phyloP scores from a whole-genome alignment of 1,140 invertebrate species.

The Anthonomus grandis region DNA sequence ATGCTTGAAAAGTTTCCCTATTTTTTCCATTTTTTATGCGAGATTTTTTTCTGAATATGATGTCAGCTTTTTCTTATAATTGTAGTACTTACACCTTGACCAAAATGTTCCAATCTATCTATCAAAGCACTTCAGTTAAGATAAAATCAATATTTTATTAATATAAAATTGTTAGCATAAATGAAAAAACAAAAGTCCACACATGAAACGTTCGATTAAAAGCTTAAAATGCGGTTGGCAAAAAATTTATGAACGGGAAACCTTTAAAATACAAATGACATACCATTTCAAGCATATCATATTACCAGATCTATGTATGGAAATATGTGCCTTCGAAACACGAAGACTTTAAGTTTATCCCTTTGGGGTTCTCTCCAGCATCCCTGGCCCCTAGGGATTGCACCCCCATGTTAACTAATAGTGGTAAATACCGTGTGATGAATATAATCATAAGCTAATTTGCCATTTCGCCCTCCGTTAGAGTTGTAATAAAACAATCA shows the following conservation, averaged over 20 bases:
- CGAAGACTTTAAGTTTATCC: constrained; percentile 27
- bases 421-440: constrained; percentile 48
- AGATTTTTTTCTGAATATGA: no score
- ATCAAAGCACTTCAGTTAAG: no score
- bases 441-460: constrained; percentile 49
- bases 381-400: constrained; percentile 15
- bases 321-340: constrained; percentile 39
- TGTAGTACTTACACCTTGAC: no score
- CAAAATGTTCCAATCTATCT: no score
- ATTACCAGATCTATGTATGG: constrained; percentile 46
- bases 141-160: no score
- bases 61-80: no score
- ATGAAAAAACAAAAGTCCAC: no score
- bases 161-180: no score
- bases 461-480: constrained; percentile 33
- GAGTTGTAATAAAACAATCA: constrained; percentile 47
- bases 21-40: no score
- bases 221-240: background rate
- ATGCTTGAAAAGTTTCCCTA: no score
- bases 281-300: constrained; percentile 34
- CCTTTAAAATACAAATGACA: constrained; percentile 15
- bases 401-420: constrained; percentile 47
- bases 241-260: constrained; percentile 9
- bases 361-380: constrained; percentile 11
- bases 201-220: background rate